Evolutionary conservation across 1,140 invertebrate species (phyloP), one percentile per base, ranked within the genome.

Genomic region (Mylabris phalerata): DNA sequence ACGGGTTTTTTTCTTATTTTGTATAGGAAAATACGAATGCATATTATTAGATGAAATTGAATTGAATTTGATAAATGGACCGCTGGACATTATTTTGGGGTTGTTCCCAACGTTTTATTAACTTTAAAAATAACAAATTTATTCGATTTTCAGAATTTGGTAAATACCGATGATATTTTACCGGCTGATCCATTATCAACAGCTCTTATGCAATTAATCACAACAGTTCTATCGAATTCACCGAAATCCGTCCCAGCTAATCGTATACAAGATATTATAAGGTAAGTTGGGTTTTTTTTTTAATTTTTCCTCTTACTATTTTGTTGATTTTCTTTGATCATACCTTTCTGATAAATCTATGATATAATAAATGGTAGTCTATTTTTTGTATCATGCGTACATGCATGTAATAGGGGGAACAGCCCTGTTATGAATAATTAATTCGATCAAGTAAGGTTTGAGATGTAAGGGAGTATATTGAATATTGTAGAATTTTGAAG

Each of bases 211-310:
- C 70, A 71, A 40, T 67, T 75, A 10, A 60, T 77, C 26, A 67
- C 74, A 9, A 63, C 66, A 4, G 66, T 76, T 10, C 56, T 78
- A 41, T 54, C 61, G 47, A 72, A 77, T 57, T 61, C 70, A 13
- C 67, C 69, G 7, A 61, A 62, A 44, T 62, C 69, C 11, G 65
- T 64, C 1, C 64, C 66, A 6, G 41, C 63, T 0, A 48, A 66
- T 43, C 63, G 76, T 57, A 55, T 78, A 24, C 75, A 76, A 51
- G 77, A 78, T 61, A 68, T 78, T 4, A 70, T 78, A 38, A 78
- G 75, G 76, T 78, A 65, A 70, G 75, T 67, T n/a, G 5, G 43
- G 7, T 0, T 32, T 32, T 32, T 7, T 4, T 32, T 4, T n/a
- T n/a, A n/a, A n/a, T n/a, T n/a, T n/a, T n/a, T n/a, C n/a, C n/a